Evolutionary conservation across 1,140 invertebrate genomes (phyloP), one percentile per base, ranked within the genome.

Genomic region (Heliothis virescens): DNA sequence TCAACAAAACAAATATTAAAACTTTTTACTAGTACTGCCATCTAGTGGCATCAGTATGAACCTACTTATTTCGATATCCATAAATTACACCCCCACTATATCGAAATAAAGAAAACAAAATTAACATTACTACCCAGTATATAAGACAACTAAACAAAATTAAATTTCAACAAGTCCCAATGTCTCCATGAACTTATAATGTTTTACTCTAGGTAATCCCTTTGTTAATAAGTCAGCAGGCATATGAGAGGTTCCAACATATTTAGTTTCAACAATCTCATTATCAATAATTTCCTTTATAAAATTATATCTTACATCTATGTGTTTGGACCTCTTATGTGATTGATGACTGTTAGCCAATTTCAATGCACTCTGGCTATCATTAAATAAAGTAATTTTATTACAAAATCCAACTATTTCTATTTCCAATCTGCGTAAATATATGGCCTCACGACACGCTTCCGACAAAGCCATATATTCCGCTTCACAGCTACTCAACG

Each of bases 341-440:
- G 26, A 75, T 63, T 73, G 69, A 74, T 71, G 52, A 52, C 57
- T 82, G 29, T 16, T 60, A 63, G 81, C 50, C 62, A 83, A 76
- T 57, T 81, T 83, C 53, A 79, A 65, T 50, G 76, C 82, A 79
- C 74, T 79, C 90, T 85, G 79, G 87, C 88, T 53, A 72, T 69
- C 71, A 53, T 57, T 87, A 63, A 63, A 76, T 9, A 82, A 4
- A 5, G 62, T n/a, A 72, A 82, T 79, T 15, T 88, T 82, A n/a
- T 84, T 83, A 41, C 13, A 67, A 21, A 4, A 13, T 12, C 47
- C 63, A 11, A 18, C 48, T 16, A 65, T 47, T 48, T 65, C 62
- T 16, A 47, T 1, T 11, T 47, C 15, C 10, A 65, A 65, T 0
- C 48, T 65, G n/a, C 48, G 34, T 3, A 65, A 48, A 9, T 47